Base-by-base conservation (phyloP, 2,888 invertebrate genomes). In the Apamea epomidion region DNA sequence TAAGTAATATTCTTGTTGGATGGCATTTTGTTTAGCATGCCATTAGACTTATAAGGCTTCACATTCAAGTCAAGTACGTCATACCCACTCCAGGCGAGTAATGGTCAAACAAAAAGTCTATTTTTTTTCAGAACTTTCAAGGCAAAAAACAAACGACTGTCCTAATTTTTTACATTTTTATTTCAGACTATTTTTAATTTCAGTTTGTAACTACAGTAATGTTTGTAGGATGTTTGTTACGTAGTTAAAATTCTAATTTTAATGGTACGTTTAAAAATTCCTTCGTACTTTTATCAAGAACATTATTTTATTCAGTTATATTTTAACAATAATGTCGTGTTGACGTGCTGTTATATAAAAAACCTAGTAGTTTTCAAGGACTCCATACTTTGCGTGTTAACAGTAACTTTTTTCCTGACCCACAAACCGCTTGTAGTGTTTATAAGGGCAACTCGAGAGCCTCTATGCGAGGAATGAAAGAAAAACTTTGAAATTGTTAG, bases 361-460 rank as follows among this genome's bases (percentile, higher is more conserved):
- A 78, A 81, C 21, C 60, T 74, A 65, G 64, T 68, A 48, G 42
- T 78, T 85, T 78, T 88, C 76, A 88, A 88, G 88, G 82, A 81
- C 86, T 64, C 42, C 64, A 14, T 58, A 79, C 80, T 85, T 85
- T 82, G 84, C 80, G 84, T 89, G 88, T 76, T 75, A 83, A 83
- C 72, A 29, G 67, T 71, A 76, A 81, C 71, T 76, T 83, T 89
- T 85, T 82, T 80, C 81, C 72, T 77, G 84, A 83, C 82, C 84
- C 80, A 83, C n/a, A 84, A 86, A 79, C 74, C 71, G 67, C 29
- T 21, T 83, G 60, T 81, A 86, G 89, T 86, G 88, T 86, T 88
- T 88, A 62, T 64, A 78, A 81, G 81, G 86, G 69, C 58, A 54
- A 60, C 65, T 81, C 68, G 42, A 82, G 76, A 18, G 42, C 51